Evolutionary conservation across 2,113 vertebrate genomes (phyloP).

Genomic region (Strix aluco): DNA sequence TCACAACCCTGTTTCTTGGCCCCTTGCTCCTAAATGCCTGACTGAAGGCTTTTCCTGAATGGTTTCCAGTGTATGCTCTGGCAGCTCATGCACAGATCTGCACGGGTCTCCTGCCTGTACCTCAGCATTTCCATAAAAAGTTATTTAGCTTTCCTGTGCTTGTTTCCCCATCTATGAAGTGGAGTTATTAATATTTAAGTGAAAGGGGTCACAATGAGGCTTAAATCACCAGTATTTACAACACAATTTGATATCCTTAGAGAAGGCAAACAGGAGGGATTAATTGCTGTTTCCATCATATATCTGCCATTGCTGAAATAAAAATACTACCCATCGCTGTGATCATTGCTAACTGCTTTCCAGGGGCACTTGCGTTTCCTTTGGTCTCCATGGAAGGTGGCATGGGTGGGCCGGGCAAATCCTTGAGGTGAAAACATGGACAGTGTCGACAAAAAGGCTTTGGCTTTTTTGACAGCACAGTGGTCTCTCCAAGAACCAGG

Average conservation of each 20-base stretch:
- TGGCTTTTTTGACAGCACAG: not conserved
- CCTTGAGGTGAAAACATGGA: not conserved
- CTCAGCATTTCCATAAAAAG: not conserved
- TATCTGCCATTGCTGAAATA: not conserved
- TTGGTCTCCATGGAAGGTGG: not conserved
- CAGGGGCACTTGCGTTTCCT: not conserved
- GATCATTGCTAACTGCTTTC: not conserved
- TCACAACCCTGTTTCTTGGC: slow-evolving; percentile 16
- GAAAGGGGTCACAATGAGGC: not conserved
- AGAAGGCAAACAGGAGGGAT: slow-evolving; percentile 2
- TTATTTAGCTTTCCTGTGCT: not conserved
- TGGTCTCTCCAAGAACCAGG: slow-evolving; percentile 18
- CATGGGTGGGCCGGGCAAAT: not conserved
- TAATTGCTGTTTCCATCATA: not conserved
- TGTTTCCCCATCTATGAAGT: not conserved
- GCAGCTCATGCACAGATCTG: not conserved
- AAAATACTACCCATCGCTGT: not conserved
- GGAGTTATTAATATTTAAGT: not conserved
- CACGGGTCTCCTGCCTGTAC: not conserved
- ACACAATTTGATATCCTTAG: not conserved
- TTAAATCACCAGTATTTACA: slow-evolving; percentile 16
- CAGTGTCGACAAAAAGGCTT: not conserved
- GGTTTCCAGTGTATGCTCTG: not conserved
- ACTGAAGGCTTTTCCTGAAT: not conserved
- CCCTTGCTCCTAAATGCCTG: not conserved